A percentile compares a stretch with the other conserved stretches of the same genome.
These are phyloP conservation scores for Nysson spinosus DNA, from an alignment of 2,888 invertebrate species.

Conservation along the genomic window DNA sequence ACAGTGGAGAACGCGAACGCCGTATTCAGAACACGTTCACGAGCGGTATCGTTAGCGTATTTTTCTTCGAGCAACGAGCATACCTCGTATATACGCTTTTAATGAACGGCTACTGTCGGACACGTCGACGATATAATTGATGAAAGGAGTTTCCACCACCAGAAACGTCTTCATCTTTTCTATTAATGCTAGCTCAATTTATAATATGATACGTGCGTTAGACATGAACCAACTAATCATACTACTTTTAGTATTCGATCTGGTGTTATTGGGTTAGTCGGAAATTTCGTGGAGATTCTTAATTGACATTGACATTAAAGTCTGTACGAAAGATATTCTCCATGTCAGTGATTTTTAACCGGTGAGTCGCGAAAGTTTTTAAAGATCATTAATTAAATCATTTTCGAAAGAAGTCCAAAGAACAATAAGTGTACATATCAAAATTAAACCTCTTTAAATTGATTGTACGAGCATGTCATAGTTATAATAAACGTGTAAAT, in stretches of 20 bases:
- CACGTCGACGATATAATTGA: conserved; percentile 56
- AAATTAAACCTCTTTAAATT: no score
- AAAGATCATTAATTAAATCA: no score
- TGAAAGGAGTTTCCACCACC: conserved; percentile 57
- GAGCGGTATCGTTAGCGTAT: conserved; percentile 72
- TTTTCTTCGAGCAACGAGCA: conserved; percentile 65
- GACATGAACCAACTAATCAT: conserved; percentile 39
- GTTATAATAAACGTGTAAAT: no score
- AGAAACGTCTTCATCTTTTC: conserved; percentile 54
- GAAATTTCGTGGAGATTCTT: no score
- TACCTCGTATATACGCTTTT: conserved; percentile 66
- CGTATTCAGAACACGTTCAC: conserved; percentile 64
- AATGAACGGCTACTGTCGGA: conserved; percentile 70
- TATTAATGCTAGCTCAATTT: conserved; percentile 23
- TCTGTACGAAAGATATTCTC: no score
- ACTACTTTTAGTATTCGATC: background rate
- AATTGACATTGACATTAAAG: no score
- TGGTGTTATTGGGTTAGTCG: no score
- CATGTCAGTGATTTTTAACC: no score
- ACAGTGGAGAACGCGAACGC: conserved; percentile 48
- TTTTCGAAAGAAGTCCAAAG: no score
- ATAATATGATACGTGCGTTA: conserved; percentile 35
- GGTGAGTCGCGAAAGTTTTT: no score
- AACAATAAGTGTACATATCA: no score
- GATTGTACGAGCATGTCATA: no score